phyloP scores from a whole-genome alignment of 2,797 vertebrate genomes.

The Cyprinella venusta region DNA sequence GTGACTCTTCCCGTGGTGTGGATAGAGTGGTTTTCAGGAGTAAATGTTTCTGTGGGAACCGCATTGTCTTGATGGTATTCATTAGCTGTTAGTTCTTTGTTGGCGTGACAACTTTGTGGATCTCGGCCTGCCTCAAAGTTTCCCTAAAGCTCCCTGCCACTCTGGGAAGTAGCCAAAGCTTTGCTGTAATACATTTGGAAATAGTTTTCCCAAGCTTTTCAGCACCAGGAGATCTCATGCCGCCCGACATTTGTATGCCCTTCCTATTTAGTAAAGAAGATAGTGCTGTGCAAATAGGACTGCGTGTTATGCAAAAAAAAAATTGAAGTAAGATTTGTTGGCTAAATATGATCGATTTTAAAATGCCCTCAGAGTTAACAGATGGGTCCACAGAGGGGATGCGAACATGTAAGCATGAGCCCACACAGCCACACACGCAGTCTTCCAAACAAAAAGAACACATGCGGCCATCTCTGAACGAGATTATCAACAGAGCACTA shows the following conservation, averaged over 20 bases:
- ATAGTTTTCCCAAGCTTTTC: slow-evolving; percentile 27
- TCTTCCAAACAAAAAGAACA: not conserved
- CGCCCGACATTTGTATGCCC: not conserved
- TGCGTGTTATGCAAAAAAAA: not conserved
- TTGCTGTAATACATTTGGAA: slow-evolving; percentile 32
- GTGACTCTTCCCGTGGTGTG: not conserved
- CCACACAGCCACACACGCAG: not conserved
- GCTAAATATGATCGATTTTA: slow-evolving; percentile 34
- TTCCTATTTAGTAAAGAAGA: slow-evolving; percentile 11
- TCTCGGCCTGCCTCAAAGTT: slow-evolving; percentile 5
- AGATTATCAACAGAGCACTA: slow-evolving; percentile 1
- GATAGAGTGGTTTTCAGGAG: slow-evolving; percentile 2
- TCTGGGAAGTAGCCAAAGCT: slow-evolving; percentile 22
- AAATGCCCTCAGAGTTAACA: slow-evolving; percentile 44
- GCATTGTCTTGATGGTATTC: slow-evolving; percentile 36
- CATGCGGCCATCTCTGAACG: not conserved
- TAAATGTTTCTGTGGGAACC: not conserved
- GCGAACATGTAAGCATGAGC: not conserved
- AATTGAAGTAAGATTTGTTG: not conserved
- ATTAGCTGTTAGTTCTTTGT: slow-evolving; percentile 35
- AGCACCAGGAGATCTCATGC: not conserved
- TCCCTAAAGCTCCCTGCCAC: slow-evolving; percentile 6
- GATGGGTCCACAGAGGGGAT: slow-evolving; percentile 48
- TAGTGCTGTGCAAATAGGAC: not conserved
- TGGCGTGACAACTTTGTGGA: slow-evolving; percentile 9